Base-by-base conservation (phyloP, 92 coral and sea anemone genomes). In the Ricordea florida region DNA sequence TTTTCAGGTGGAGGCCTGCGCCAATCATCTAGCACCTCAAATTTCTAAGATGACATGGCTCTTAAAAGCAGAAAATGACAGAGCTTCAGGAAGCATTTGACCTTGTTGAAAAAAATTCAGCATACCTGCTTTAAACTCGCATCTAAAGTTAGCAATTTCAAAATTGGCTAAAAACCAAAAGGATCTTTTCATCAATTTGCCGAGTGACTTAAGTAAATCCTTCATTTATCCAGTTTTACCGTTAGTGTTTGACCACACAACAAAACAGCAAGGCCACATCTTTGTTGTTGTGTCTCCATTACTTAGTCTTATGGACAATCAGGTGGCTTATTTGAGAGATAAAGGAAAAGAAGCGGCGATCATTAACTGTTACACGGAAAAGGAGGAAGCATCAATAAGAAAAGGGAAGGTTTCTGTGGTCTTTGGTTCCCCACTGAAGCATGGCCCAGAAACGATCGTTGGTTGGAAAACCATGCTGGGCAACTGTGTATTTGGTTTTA, bases 161-260 rank as follows among this genome's bases (percentile, higher is more conserved):
- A 58, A 58, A 14, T 7, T 69, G 10, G 35, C 69, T 46, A 40
- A 45, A 28, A 48, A 30, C 57, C 38, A 24, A 57, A n/a, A 58
- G 43, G 78, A 79, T 46, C 22, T 60, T 44, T 57, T 69, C 25
- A 43, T 79, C 38, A 78, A 66, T 55, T 67, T 78, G 50, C 84
- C 69, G 23, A 79, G 78, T 29, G 85, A 72, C 28, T 79, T 16
- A 24, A 72, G 85, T 15, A 62, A 79, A 51, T 79, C 85, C 26
- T 42, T 57, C 2, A 79, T 79, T 28, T 79, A 20, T 50, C 79
- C 57, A 63, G 78, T 38, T 24, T 20, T 80, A 37, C 77, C 69
- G 34, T 38, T 15, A 21, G 63, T 79, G 27, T 26, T 55, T 21
- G 66, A 48, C 78, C 46, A 57, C 44, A 4, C 9, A 57, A 8